Percentiles rank a stretch among this genome's conserved stretches.
phyloP scores from a whole-genome alignment of 2,113 vertebrate species.

The Colinus virginianus region DNA sequence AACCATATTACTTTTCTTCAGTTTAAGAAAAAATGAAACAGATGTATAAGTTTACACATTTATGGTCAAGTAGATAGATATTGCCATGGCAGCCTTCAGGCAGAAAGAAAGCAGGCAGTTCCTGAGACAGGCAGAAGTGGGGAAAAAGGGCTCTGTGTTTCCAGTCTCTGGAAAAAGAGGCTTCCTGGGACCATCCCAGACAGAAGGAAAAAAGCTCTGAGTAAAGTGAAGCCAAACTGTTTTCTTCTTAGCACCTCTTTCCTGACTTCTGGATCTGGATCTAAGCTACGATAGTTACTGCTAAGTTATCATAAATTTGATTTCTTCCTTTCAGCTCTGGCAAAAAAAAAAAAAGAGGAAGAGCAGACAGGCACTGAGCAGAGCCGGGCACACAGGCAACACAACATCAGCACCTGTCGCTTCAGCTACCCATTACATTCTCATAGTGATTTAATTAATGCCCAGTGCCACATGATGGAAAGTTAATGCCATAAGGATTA shows the following conservation, averaged over 20 bases:
- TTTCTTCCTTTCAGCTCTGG: neutral
- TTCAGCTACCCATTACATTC: neutral
- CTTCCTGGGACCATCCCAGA: neutral
- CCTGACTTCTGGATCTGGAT: neutral
- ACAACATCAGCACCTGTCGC: neutral
- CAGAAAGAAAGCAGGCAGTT: neutral
- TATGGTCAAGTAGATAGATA: neutral
- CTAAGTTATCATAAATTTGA: neutral
- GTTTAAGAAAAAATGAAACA: neutral
- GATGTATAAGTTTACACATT: neutral
- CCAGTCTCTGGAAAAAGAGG: neutral
- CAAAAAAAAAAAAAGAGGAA: neutral
- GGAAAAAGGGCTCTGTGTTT: neutral
- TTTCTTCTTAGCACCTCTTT: neutral
- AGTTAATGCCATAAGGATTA: neutral
- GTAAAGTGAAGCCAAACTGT: neutral
- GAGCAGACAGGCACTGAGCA: neutral
- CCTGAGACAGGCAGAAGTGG: neutral
- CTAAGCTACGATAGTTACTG: neutral
- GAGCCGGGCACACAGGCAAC: neutral
- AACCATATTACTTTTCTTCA: neutral
- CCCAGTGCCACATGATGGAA: neutral
- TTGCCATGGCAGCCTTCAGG: neutral
- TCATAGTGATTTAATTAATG: fast-evolving
- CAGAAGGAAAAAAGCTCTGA: neutral